These are phyloP conservation scores for Tetramorium simillimum DNA, from an alignment of 1,140 invertebrate genomes.

Conservation along the genomic window DNA sequence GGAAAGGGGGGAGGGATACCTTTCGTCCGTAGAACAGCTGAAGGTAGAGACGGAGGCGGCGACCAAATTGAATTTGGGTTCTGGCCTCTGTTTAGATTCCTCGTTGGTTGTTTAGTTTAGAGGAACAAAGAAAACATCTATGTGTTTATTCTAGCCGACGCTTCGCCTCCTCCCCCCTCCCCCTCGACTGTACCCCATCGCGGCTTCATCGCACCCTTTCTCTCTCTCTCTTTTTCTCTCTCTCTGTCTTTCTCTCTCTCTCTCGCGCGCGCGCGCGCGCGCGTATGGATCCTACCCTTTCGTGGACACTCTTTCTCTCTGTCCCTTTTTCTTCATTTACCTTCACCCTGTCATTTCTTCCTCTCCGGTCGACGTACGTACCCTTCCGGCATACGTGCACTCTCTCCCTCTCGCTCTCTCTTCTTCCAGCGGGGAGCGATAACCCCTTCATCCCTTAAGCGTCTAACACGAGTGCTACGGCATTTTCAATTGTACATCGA, in stretches of 20 bases:
- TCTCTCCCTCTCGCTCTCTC: background rate
- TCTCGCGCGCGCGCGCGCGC: conserved; percentile 44
- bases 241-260: conserved; percentile 55
- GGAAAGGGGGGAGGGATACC: no score
- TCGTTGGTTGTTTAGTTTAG: conserved; percentile 88
- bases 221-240: conserved; percentile 60
- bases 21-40: conserved; percentile 80
- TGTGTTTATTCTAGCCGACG: conserved; percentile 88
- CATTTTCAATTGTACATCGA: conserved; percentile 50
- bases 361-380: conserved; percentile 27
- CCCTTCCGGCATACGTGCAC: conserved; percentile 25
- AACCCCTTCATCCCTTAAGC: conserved; percentile 62
- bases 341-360: conserved; percentile 62
- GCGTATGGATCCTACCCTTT: conserved; percentile 60
- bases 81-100: conserved; percentile 87
- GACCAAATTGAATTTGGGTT: conserved; percentile 87
- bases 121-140: conserved; percentile 88
- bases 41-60: conserved; percentile 83
- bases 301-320: conserved; percentile 68
- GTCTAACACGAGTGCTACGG: conserved; percentile 58
- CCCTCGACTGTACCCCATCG: conserved; percentile 56
- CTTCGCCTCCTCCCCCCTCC: conserved; percentile 75
- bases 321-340: conserved; percentile 70
- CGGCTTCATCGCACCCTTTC: conserved; percentile 49
- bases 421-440: conserved; percentile 33